These are phyloP conservation scores for Ictalurus furcatus DNA, from an alignment of 2,113 vertebrate species.

Conservation along the genomic window DNA sequence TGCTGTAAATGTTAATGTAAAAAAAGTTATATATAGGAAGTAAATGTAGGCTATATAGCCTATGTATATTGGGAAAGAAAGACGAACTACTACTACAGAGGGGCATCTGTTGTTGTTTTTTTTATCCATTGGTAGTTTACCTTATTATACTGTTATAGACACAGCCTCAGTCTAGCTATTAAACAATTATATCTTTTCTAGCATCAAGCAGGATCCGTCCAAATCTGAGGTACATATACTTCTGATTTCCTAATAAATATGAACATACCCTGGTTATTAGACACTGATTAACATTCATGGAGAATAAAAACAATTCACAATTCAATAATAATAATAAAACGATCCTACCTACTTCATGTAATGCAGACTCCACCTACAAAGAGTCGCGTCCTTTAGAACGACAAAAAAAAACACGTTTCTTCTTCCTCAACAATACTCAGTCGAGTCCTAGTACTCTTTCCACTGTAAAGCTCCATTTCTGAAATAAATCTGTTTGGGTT, in stretches of 20 bases:
- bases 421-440: neutral
- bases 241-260: neutral
- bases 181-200: neutral
- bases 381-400: neutral
- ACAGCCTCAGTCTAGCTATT: neutral
- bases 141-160: neutral
- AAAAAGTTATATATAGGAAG: no score
- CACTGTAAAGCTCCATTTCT: neutral
- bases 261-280: neutral
- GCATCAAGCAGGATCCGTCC: no score
- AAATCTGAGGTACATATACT: no score
- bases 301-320: neutral
- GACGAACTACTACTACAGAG: neutral
- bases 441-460: neutral
- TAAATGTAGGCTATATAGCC: no score
- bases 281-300: neutral
- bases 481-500: neutral
- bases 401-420: neutral
- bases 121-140: neutral
- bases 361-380: constrained; percentile 18
- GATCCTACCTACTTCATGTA: constrained; percentile 20
- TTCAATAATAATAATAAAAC: neutral
- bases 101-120: neutral
- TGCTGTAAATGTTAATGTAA: no score
- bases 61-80: no score